phyloP scores from a whole-genome alignment of 2,113 vertebrate genomes.

The Sinocyclocheilus grahami region DNA sequence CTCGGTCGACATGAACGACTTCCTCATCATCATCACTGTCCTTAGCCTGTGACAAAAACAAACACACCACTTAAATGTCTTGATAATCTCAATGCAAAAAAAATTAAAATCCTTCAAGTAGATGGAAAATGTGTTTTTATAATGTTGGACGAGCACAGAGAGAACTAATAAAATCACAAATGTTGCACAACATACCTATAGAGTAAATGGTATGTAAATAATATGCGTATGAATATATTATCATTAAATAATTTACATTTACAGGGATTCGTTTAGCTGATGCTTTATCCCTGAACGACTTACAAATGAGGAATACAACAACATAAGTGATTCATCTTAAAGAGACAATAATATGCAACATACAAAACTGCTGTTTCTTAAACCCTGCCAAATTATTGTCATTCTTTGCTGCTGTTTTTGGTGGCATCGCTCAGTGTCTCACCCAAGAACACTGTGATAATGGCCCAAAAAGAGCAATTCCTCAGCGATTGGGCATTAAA shows the following conservation, averaged over 20 bases:
- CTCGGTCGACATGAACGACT: conserved; percentile 90
- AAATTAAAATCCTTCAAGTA: neutral
- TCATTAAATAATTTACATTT: neutral
- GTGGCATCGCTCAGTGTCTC: neutral
- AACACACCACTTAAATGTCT: neutral
- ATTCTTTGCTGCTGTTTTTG: neutral
- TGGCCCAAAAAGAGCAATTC: neutral
- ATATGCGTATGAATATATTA: neutral
- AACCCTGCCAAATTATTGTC: no score
- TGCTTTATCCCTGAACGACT: neutral
- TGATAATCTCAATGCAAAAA: neutral
- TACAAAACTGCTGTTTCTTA: neutral
- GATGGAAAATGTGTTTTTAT: neutral
- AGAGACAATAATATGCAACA: neutral
- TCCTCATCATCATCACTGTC: conserved; percentile 97
- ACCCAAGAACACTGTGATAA: neutral
- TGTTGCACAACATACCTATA: neutral
- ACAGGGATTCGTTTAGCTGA: neutral
- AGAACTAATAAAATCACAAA: neutral
- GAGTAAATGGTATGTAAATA: neutral
- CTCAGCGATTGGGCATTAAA: neutral
- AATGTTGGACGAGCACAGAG: neutral
- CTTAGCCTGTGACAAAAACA: conserved; percentile 79
- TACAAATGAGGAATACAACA: neutral
- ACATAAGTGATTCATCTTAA: neutral